These are phyloP conservation scores for Hormiphora californensis DNA, from an alignment of 37 sponge, comb jelly and placozoan species.

Conservation along the genomic window DNA sequence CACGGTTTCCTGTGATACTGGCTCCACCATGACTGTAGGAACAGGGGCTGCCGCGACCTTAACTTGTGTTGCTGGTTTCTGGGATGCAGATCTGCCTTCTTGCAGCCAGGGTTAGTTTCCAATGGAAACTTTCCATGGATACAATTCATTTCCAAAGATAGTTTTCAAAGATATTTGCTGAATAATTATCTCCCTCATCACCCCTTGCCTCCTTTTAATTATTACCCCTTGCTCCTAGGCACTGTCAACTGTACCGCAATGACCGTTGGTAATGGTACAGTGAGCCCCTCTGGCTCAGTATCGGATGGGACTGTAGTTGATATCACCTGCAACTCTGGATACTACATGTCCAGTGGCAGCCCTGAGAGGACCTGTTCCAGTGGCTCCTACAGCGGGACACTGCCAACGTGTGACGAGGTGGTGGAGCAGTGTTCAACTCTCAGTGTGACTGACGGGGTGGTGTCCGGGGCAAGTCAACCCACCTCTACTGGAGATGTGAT, in stretches of 20 bases:
- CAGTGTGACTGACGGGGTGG: neutral
- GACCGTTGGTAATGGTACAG: neutral
- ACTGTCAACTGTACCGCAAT: neutral
- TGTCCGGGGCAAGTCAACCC: neutral
- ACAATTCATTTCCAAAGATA: no score
- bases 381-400: neutral
- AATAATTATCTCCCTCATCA: no score
- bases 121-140: no score
- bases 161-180: no score
- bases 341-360: neutral
- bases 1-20: neutral
- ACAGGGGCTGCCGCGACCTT: no score
- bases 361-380: neutral
- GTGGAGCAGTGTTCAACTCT: neutral
- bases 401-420: neutral
- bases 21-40: neutral
- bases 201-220: no score
- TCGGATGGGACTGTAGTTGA: neutral
- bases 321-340: neutral
- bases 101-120: no score
- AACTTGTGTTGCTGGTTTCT: neutral
- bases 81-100: neutral
- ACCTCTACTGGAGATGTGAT: neutral
- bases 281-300: neutral
- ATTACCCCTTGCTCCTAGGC: no score